These are phyloP conservation scores for Piaya cayana DNA, from an alignment of 2,113 vertebrate genomes.

Conservation along the genomic window DNA sequence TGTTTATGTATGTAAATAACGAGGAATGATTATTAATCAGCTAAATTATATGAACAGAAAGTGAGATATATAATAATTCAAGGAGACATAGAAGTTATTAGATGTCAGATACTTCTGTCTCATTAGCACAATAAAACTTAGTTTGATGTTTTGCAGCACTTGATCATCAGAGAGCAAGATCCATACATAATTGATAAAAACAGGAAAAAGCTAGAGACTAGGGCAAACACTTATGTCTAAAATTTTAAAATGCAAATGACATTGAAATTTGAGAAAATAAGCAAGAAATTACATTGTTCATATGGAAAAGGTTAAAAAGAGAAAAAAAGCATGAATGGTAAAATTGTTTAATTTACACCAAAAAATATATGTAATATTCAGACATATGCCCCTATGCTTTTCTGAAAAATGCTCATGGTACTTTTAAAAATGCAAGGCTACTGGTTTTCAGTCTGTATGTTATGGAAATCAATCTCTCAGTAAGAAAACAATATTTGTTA, in stretches of 20 bases:
- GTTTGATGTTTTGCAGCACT: slow-evolving; percentile 15
- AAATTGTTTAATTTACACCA: neutral
- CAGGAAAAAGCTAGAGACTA: neutral
- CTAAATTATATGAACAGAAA: neutral
- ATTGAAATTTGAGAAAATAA: neutral
- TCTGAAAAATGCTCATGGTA: neutral
- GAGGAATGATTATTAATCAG: neutral
- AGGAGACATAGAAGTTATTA: slow-evolving; percentile 43
- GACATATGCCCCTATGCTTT: neutral
- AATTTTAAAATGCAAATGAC: neutral
- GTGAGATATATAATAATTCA: slow-evolving; percentile 22
- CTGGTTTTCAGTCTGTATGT: neutral
- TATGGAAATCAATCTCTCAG: neutral
- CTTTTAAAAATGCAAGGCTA: neutral
- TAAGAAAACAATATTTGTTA: neutral
- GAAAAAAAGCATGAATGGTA: neutral
- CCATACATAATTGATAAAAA: slow-evolving; percentile 50
- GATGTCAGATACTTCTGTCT: slow-evolving; percentile 15
- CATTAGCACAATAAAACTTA: slow-evolving; percentile 49
- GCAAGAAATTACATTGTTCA: neutral
- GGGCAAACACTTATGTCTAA: neutral
- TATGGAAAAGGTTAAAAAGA: neutral
- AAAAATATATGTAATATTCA: neutral
- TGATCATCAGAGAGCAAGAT: slow-evolving; percentile 27
- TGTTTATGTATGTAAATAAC: neutral